Conservation (phyloP, 2,797 vertebrate species). For the Hafferia zeledoni region DNA sequence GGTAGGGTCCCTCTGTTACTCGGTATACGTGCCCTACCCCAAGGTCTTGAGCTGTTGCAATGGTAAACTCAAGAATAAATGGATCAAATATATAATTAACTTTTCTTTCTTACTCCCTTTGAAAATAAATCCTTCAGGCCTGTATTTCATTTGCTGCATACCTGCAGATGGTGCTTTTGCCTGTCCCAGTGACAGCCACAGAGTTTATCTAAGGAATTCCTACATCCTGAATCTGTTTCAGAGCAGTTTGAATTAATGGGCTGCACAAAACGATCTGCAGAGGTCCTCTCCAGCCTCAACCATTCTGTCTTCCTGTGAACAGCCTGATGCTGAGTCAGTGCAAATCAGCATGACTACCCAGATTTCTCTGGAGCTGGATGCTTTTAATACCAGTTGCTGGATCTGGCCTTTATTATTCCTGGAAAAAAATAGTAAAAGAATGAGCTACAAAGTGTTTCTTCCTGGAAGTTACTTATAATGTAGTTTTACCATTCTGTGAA, state of each 20-base stretch:
- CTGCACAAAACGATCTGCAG: neutral
- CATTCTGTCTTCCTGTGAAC: neutral
- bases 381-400: neutral
- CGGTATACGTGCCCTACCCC: neutral
- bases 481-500: neutral
- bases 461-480: neutral
- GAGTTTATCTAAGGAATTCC: neutral
- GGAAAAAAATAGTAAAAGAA: neutral
- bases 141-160: neutral
- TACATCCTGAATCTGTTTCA: neutral
- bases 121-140: neutral
- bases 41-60: neutral
- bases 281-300: neutral
- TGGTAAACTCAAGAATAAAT: neutral
- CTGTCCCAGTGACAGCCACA: neutral
- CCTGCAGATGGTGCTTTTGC: neutral
- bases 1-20: neutral
- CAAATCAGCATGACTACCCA: neutral
- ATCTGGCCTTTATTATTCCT: neutral
- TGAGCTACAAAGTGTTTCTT: neutral
- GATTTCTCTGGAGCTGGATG: neutral
- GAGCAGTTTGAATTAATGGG: neutral
- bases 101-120: neutral
- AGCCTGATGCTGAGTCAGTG: neutral
- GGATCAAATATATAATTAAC: neutral